A percentile compares a stretch with the other conserved stretches of the same genome.
These are phyloP conservation scores for Zoanthus sociatus DNA, from an alignment of 92 coral and sea anemone genomes.

Conservation along the genomic window DNA sequence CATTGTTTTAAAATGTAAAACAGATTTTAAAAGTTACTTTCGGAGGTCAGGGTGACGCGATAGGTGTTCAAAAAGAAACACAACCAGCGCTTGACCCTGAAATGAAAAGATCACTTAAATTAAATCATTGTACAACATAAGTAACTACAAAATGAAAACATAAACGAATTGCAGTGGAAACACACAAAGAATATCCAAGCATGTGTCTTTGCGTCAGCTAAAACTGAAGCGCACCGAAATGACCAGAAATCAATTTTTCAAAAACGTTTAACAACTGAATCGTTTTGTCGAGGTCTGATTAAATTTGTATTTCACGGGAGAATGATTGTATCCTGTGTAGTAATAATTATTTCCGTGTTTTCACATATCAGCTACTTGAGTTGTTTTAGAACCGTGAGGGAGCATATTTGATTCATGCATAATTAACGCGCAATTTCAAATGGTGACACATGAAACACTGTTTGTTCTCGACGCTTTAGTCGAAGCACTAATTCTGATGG, in stretches of 20 bases:
- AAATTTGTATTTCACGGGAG: constrained; percentile 36
- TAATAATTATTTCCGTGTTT: constrained; percentile 45
- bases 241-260: not conserved
- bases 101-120: constrained; percentile 65
- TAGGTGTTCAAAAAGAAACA: constrained; percentile 57
- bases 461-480: not conserved
- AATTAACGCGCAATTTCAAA: not conserved
- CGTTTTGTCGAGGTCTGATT: not conserved
- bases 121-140: constrained; percentile 53
- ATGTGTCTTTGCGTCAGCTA: not conserved
- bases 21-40: constrained; percentile 10
- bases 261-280: constrained; percentile 13
- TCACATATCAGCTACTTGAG: constrained; percentile 1
- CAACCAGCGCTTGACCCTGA: constrained; percentile 69
- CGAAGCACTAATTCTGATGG: not conserved
- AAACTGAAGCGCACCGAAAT: constrained; percentile 10
- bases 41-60: constrained; percentile 56
- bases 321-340: constrained; percentile 27
- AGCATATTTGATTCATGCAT: constrained; percentile 12
- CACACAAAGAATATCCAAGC: not conserved
- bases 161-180: not conserved
- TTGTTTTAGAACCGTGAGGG: not conserved
- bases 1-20: not conserved
- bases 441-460: not conserved
- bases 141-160: constrained; percentile 45